A percentile compares a stretch with the other conserved stretches of the same genome.
Evolutionary conservation across 1,140 invertebrate genomes (phyloP).

Genomic region (Trachymyrmex septentrionalis): DNA sequence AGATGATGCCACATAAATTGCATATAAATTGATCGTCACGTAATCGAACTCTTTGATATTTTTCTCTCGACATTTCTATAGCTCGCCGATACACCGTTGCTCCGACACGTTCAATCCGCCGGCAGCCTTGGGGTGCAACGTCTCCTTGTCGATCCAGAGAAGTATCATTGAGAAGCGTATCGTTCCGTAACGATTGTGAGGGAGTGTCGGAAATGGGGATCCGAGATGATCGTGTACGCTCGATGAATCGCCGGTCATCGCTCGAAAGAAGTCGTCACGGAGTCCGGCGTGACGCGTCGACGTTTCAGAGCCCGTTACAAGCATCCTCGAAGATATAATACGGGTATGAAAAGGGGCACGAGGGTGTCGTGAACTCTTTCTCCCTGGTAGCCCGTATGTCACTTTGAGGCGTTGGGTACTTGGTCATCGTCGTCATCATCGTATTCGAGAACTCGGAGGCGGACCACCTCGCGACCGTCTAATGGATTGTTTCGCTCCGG

Average conservation of each 20-base stretch:
- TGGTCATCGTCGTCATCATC: constrained; percentile 60
- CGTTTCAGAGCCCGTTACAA: constrained; percentile 61
- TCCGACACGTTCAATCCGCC: constrained; percentile 20
- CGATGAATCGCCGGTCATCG: constrained; percentile 72
- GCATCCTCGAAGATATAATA: constrained; percentile 65
- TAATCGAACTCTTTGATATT: constrained; percentile 24
- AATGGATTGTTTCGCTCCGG: constrained; percentile 44
- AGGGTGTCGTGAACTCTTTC: constrained; percentile 46
- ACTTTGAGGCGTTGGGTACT: constrained; percentile 14
- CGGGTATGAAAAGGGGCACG: constrained; percentile 48
- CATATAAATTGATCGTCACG: not conserved
- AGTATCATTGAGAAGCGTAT: constrained; percentile 51
- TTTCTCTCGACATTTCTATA: constrained; percentile 28
- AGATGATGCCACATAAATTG: not conserved
- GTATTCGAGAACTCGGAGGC: constrained; percentile 18
- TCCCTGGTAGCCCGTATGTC: constrained; percentile 32
- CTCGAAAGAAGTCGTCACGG: constrained; percentile 74
- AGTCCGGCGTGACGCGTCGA: constrained; percentile 18
- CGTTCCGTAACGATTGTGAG: constrained; percentile 54
- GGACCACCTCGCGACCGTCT: constrained; percentile 48
- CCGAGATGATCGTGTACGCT: constrained; percentile 41
- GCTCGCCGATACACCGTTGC: constrained; percentile 37
- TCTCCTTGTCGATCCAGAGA: constrained; percentile 43
- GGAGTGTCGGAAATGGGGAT: constrained; percentile 64
- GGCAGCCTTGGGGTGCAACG: not conserved